Evolutionary conservation across 2,797 vertebrate genomes (phyloP).

Genomic region (Craterocephalus amniculus): DNA sequence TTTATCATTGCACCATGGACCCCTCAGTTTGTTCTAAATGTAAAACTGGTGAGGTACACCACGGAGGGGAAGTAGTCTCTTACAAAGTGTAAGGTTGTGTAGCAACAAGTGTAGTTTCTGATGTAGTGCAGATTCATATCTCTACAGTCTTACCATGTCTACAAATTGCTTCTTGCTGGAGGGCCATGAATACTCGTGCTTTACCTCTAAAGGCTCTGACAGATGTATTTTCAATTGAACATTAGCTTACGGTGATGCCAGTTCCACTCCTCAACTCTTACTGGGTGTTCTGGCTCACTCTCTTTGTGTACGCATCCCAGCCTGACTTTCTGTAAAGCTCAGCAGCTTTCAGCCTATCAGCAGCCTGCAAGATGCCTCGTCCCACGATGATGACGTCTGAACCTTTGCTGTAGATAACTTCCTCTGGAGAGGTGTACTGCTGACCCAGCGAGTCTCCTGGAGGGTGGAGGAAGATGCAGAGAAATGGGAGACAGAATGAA

Average conservation of each 20-base stretch:
- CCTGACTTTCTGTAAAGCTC: conserved; percentile 89
- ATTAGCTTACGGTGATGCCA: background rate
- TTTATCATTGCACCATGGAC: background rate
- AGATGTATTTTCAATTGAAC: background rate
- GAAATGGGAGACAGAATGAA: background rate
- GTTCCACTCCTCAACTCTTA: conserved; percentile 2
- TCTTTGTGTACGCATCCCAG: conserved; percentile 89
- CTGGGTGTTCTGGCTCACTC: conserved; percentile 61
- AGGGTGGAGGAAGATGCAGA: background rate
- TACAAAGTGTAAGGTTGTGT: background rate
- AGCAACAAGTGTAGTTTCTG: background rate
- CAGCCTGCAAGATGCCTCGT: conserved; percentile 87
- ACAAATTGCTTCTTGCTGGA: background rate
- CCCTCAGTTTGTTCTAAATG: background rate
- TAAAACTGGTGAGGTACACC: background rate
- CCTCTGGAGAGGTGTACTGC: conserved; percentile 89
- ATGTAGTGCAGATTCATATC: background rate
- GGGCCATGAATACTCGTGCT: background rate
- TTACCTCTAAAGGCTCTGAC: background rate
- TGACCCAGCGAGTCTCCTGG: conserved; percentile 92
- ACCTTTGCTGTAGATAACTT: conserved; percentile 86
- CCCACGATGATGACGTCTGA: conserved; percentile 96
- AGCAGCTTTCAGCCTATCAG: conserved; percentile 82
- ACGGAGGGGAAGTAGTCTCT: background rate
- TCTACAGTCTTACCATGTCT: background rate